Base-by-base conservation (phyloP, 2,888 invertebrate genomes). In the Thumatha senex region DNA sequence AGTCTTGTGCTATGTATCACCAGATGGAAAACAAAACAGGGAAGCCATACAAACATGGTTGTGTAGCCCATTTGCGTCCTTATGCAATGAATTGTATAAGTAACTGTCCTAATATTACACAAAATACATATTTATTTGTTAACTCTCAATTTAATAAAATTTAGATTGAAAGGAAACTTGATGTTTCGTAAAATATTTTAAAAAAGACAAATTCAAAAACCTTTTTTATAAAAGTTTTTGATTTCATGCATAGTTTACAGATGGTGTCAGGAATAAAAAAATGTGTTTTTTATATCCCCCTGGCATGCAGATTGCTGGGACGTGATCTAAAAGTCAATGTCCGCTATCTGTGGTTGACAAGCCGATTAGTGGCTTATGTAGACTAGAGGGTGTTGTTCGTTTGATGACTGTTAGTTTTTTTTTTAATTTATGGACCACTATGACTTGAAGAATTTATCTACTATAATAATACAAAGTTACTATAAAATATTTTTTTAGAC, bases 261-360 rank as follows among this genome's bases (percentile, higher is more conserved):
- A 46, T 50, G 55, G 56, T 51, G 56, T 57, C 49, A 57, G 48
- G 47, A 57, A 65, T 67, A 76, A 74, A 76, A 74, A 31, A 72
- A 76, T 70, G 64, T 78, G 71, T 74, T 80, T 48, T 73, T 80
- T 72, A 75, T 67, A 71, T 72, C 67, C 73, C 79, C 76, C 67
- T 69, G 70, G 80, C 75, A 88, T 89, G 88, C 86, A 88, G 86
- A 89, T 89, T 84, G 85, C 81, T 78, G 78, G 69, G 78, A 89
- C 89, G 89, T 88, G 89, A 85, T 84, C 80, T 72, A 87, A 76
- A 80, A 85, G 79, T 82, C 82, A 81, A 86, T 80, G 74, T 57
- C 71, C 65, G 62, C 63, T 71, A 65, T 63, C 77, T 84, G 86
- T 61, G 74, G 76, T 71, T 84, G 88, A 86, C 86, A 83, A 84